Evolutionary conservation across 2,888 invertebrate species (phyloP), one percentile per base, ranked within the genome.

Genomic region (Noctua fimbriata): DNA sequence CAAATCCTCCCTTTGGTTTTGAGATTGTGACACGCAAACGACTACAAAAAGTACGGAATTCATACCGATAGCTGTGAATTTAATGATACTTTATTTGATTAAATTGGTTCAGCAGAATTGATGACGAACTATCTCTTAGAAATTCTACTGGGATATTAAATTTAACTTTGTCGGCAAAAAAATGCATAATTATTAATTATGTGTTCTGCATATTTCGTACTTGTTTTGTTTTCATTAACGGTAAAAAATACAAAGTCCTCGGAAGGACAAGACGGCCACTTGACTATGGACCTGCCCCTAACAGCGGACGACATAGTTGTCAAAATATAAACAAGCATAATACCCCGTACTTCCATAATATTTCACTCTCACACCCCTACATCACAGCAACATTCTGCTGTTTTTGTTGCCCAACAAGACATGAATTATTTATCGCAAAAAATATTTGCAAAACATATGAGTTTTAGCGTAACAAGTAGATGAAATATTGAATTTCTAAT

Each of bases 401-500:
- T 44, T 69, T 82, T 65, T 44, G 41, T 47, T 36, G 18, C 41
- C 58, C 21, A n/a, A 71, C 41, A 65, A 66, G 65, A 73, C 55
- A 81, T 85, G 73, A 73, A 88, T 87, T 74, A 75, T 87, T 80
- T 75, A 81, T 69, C 32, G 18, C 52, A 73, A 84, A 85, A 80
- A 72, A 76, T 73, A 18, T 73, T 75, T 41, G 28, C 36, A 63
- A 85, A 87, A 81, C 77, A 85, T 85, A 78, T 71, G 72, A 75
- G 65, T 77, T 78, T 73, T 60, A 73, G 73, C 75, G 67, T 52
- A 55, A 72, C 55, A 69, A 67, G 69, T 78, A 76, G 73, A 85
- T 85, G 82, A 88, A 88, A 87, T 79, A 83, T 88, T 88, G 80
- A 85, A 88, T 84, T 86, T 83, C 66, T 77, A 77, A 79, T 80